Percentiles rank a stretch among this genome's conserved stretches.
These are phyloP conservation scores for Lophius piscatorius DNA, from an alignment of 2,113 vertebrate species.

Conservation along the genomic window DNA sequence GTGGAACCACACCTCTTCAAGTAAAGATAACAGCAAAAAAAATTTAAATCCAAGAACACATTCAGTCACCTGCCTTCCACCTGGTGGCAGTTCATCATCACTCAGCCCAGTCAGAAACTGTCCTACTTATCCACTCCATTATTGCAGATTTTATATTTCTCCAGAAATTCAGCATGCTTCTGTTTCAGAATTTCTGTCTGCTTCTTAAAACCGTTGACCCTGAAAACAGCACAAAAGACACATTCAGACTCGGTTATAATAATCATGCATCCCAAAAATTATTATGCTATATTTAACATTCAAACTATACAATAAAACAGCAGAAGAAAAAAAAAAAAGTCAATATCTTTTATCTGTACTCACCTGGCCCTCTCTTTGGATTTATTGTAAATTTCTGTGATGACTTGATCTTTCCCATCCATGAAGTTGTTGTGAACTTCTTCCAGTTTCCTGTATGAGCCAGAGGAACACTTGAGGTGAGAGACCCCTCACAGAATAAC, in stretches of 20 bases:
- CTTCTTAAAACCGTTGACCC: constrained; percentile 81
- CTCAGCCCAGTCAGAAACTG: not conserved
- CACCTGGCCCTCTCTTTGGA: constrained; percentile 86
- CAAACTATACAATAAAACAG: no score
- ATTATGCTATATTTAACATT: not conserved
- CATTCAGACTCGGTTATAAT: not conserved
- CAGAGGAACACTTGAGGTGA: constrained; percentile 14
- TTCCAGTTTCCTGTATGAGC: constrained; percentile 82
- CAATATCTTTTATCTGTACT: constrained; percentile 9
- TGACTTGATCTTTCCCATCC: constrained; percentile 85
- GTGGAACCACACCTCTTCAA: constrained; percentile 7
- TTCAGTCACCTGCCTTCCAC: not conserved
- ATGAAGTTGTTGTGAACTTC: constrained; percentile 84
- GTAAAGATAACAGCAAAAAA: constrained; percentile 13
- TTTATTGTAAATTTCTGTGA: constrained; percentile 86
- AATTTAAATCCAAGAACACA: constrained; percentile 21
- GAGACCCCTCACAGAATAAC: not conserved
- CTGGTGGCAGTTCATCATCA: constrained; percentile 20
- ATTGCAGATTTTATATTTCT: constrained; percentile 67
- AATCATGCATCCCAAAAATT: not conserved
- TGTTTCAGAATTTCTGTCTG: constrained; percentile 82
- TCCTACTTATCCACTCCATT: constrained; percentile 68
- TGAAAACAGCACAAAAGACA: constrained; percentile 41
- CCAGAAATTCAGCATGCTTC: constrained; percentile 77
- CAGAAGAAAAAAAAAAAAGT: not conserved